Conservation (phyloP, 2,888 invertebrate species). For the Agrochola circellaris region DNA sequence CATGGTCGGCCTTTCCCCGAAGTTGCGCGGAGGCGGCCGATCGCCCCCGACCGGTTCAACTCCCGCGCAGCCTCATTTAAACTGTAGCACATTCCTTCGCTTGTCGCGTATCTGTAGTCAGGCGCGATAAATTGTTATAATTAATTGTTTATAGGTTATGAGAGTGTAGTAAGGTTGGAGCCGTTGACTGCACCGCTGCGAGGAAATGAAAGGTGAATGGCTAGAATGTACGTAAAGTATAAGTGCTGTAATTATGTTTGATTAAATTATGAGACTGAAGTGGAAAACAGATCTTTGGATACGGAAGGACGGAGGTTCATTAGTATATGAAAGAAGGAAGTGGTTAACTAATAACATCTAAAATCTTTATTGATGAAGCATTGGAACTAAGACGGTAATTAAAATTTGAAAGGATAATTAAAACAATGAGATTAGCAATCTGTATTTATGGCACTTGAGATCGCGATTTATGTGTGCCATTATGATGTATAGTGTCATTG, state of each 20-base stretch:
- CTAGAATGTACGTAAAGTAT: constrained; percentile 54
- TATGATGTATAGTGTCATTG: not conserved
- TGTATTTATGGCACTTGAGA: not conserved
- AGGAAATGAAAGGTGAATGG: constrained; percentile 64
- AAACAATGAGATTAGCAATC: constrained; percentile 1
- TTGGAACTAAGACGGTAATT: constrained; percentile 6
- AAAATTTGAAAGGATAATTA: constrained; percentile 9
- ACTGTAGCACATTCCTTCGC: constrained; percentile 90
- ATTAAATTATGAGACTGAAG: constrained; percentile 50
- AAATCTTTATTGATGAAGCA: constrained; percentile 17
- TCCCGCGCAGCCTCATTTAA: constrained; percentile 90
- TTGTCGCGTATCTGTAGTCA: constrained; percentile 80
- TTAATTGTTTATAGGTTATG: constrained; percentile 63
- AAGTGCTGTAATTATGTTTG: constrained; percentile 58
- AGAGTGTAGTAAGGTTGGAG: constrained; percentile 59
- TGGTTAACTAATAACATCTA: not conserved
- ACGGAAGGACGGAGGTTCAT: constrained; percentile 24
- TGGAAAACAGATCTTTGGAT: constrained; percentile 43
- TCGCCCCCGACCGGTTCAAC: constrained; percentile 85
- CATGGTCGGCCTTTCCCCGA: constrained; percentile 89
- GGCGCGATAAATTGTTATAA: constrained; percentile 60
- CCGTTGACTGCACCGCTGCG: constrained; percentile 34
- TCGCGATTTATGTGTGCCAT: not conserved
- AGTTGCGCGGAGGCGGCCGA: constrained; percentile 83
- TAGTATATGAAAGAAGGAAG: constrained; percentile 30